phyloP scores from a whole-genome alignment of 2,888 invertebrate species.

The Stenodema calcarata region DNA sequence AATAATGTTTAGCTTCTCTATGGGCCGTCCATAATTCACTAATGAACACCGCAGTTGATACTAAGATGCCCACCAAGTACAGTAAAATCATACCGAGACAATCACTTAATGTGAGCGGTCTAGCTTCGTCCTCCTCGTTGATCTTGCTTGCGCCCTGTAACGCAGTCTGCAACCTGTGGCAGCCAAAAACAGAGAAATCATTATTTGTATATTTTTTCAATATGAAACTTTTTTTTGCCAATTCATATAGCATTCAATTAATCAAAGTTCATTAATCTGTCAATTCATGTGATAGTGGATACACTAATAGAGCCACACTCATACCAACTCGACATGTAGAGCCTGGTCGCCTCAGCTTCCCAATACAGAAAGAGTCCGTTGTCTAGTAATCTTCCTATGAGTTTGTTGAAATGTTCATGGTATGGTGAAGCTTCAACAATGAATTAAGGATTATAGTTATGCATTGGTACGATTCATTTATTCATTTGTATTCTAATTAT shows the following conservation, averaged over 20 bases:
- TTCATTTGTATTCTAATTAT: no score
- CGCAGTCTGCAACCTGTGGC: constrained; percentile 4
- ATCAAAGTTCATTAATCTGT: no score
- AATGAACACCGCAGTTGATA: not conserved
- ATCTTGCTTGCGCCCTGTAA: not conserved
- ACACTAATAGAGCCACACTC: not conserved
- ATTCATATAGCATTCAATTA: no score
- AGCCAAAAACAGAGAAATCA: not conserved
- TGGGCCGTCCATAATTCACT: not conserved
- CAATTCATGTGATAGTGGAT: no score
- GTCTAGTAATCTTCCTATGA: constrained; percentile 69
- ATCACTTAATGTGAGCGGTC: not conserved
- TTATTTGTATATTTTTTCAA: not conserved
- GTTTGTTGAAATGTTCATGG: constrained; percentile 62
- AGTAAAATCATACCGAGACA: constrained; percentile 12
- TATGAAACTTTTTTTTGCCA: not conserved
- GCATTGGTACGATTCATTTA: no score
- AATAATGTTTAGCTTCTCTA: no score
- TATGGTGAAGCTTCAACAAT: constrained; percentile 53
- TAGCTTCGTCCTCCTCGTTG: constrained; percentile 1
- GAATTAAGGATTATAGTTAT: not conserved
- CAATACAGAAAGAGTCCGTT: constrained; percentile 70
- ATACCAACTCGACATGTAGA: constrained; percentile 51
- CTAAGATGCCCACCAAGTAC: not conserved
- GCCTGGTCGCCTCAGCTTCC: constrained; percentile 67